Base-by-base conservation (phyloP, 23 tunicate species). In the Trididemnum clinides region DNA sequence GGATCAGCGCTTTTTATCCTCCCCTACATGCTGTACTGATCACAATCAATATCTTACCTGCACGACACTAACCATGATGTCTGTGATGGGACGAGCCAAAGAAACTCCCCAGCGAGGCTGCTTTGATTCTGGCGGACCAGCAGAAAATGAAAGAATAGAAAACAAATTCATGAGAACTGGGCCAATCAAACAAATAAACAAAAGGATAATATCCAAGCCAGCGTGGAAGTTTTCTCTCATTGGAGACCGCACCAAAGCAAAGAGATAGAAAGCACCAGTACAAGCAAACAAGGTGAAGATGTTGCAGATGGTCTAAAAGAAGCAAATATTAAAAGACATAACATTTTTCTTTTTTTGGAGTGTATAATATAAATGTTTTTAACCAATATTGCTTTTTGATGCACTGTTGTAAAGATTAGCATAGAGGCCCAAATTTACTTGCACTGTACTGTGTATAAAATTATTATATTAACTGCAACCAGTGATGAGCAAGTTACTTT, bases 171-270 rank as follows among this genome's bases (percentile, higher is more conserved):
- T 37, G 2, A 78, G 23, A 4, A 78, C 7, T 10, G 83, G 83
- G 2, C 83, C 83, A 29, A 78, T 20, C 65, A 78, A 51, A 28
- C 83, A 78, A 12, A 78, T 78, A 37, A 51, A 78, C 21, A 78
- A 66, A 19, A 78, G 84, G n/a, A 86, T 77, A 19, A 86, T 84
- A 37, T 86, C 90, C 33, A 86, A 32, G 38, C 74, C 81, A 38
- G 78, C 84, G 19, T 32, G 70, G n/a, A 22, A 54, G 23, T 77
- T 37, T 35, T 51, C n/a, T 29, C 35, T 63, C 39, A 15, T 54
- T 1, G 90, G 66, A 22, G 85, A 28, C n/a, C 50, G 84, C 20
- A 79, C 84, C 15, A 59, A 33, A 15, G 64, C 10, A 39, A 86
- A 86, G 28, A 78, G 21, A 23, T 57, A 39, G 33, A 86, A 77